phyloP scores from a whole-genome alignment of 2,113 vertebrate species.

The Nettapus auritus region DNA sequence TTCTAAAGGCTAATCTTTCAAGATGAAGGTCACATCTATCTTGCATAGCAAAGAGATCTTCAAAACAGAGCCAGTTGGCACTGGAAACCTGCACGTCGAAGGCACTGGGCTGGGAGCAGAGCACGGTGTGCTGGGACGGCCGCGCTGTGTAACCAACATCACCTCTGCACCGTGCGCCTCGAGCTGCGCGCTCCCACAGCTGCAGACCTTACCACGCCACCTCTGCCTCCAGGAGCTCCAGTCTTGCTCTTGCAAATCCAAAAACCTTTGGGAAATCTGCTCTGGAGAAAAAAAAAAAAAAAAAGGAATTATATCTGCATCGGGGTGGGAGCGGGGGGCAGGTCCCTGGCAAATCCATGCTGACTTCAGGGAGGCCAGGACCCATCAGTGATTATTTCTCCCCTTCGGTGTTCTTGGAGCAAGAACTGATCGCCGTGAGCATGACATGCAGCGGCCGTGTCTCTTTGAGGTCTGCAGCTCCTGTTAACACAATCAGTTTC shows the following conservation, averaged over 20 bases:
- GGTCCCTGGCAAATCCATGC: not conserved
- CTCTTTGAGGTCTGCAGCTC: not conserved
- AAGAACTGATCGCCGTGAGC: not conserved
- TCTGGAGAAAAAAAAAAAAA: not conserved
- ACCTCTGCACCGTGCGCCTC: fast-evolving
- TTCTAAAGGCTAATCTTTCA: not conserved
- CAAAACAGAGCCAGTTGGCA: not conserved
- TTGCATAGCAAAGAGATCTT: not conserved
- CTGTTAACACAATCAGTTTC: not conserved
- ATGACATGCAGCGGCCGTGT: not conserved
- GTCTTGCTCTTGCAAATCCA: not conserved
- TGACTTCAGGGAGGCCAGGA: not conserved
- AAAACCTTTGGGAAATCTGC: not conserved
- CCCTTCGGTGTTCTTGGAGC: not conserved
- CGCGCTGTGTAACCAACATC: not conserved
- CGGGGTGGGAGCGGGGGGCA: not conserved
- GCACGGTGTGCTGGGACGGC: fast-evolving
- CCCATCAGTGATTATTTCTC: not conserved
- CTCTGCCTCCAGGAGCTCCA: not conserved
- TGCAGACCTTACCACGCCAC: not conserved
- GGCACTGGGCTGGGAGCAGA: not conserved
- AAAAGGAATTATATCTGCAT: not conserved
- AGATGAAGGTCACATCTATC: not conserved
- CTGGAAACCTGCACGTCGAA: no score
- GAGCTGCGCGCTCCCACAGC: not conserved